Percentiles rank a stretch among this genome's conserved stretches.
These are phyloP conservation scores for Corapipo altera DNA, from an alignment of 2,113 vertebrate genomes.

Conservation along the genomic window DNA sequence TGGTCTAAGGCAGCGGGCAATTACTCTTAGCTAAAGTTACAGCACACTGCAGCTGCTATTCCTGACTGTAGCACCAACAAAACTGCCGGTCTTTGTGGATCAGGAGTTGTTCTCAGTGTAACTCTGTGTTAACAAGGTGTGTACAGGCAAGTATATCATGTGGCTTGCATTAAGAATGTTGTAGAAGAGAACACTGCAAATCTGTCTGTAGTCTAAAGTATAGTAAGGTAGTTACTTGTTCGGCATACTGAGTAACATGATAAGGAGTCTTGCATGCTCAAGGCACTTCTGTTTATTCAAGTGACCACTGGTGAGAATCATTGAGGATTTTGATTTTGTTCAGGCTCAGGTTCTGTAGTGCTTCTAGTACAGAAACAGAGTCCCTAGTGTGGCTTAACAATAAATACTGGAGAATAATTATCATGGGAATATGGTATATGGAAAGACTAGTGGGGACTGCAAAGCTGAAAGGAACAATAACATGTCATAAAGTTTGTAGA, in stretches of 20 bases:
- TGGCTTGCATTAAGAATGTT: neutral
- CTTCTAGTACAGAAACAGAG: neutral
- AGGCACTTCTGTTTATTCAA: neutral
- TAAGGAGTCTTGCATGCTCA: neutral
- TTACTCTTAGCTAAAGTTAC: constrained; percentile 35
- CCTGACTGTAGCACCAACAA: neutral
- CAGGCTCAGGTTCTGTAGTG: neutral
- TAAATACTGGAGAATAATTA: neutral
- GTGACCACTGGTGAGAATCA: neutral
- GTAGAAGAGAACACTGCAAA: constrained; percentile 6
- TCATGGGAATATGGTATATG: neutral
- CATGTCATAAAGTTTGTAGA: neutral
- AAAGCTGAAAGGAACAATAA: neutral
- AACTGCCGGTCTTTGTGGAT: neutral
- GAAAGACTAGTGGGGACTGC: neutral
- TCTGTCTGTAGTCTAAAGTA: neutral
- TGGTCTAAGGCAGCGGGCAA: constrained; percentile 15
- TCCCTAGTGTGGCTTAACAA: neutral
- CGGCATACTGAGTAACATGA: neutral
- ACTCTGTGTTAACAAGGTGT: neutral
- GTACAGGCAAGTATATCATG: neutral
- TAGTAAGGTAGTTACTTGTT: neutral
- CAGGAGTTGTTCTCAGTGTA: neutral
- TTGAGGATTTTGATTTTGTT: constrained; percentile 23
- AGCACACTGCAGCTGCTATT: neutral